Evolutionary conservation across 2,888 invertebrate species (phyloP).

Genomic region (Operophtera brumata): DNA sequence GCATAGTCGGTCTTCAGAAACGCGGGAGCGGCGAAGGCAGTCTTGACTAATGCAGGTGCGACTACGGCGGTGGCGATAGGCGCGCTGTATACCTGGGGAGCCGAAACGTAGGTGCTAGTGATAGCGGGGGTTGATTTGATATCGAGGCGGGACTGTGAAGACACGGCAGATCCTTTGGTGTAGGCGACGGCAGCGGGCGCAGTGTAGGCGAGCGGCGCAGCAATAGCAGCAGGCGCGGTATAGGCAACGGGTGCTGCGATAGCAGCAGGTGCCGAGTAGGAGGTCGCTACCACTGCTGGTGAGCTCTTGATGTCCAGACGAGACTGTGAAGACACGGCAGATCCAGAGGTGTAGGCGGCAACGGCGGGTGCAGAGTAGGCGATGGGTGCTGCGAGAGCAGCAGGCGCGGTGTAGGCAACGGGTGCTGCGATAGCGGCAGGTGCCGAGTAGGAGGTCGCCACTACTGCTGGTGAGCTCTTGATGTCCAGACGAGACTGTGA

Average conservation of each 20-base stretch:
- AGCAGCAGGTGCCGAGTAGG: slow-evolving; percentile 52
- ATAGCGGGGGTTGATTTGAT: slow-evolving; percentile 58
- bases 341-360: slow-evolving; percentile 36
- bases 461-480: slow-evolving; percentile 47
- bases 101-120: slow-evolving; percentile 50
- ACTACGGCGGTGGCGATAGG: slow-evolving; percentile 44
- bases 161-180: slow-evolving; percentile 19
- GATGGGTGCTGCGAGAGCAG: slow-evolving; percentile 35
- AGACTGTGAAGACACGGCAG: slow-evolving; percentile 32
- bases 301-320: slow-evolving; percentile 49
- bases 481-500: slow-evolving; percentile 52
- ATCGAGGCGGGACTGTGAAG: slow-evolving; percentile 42
- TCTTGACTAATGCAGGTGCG: slow-evolving; percentile 38
- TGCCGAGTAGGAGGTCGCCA: slow-evolving; percentile 42
- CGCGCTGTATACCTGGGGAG: slow-evolving; percentile 51
- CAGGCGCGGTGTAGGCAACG: slow-evolving; percentile 38
- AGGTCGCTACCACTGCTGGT: slow-evolving; percentile 44
- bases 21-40: slow-evolving; percentile 35
- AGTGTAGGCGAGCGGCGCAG: slow-evolving; percentile 30
- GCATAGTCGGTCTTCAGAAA: slow-evolving; percentile 30
- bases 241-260: slow-evolving; percentile 44
- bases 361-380: slow-evolving; percentile 20
- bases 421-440: slow-evolving; percentile 39
- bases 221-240: slow-evolving; percentile 32
- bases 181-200: slow-evolving; percentile 36